Base-by-base conservation (phyloP, 2,113 vertebrate genomes). In the Ictalurus furcatus region DNA sequence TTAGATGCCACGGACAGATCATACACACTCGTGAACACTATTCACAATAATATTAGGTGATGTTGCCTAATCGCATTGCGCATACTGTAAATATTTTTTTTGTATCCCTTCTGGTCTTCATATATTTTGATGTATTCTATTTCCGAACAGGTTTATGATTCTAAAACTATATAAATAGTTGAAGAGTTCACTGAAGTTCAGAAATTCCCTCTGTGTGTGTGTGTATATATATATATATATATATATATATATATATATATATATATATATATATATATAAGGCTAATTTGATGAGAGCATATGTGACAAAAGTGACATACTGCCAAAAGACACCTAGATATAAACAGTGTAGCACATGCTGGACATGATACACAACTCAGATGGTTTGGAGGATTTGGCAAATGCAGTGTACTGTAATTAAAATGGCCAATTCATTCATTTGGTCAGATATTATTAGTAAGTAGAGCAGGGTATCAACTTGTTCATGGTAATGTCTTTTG, bases 291-390 rank as follows among this genome's bases (percentile, higher is more conserved):
- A 78, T 86, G 48, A 67, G 78, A 71, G 63, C 61, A 84, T 65
- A 73, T 74, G 56, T 86, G 83, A 87, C 67, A 87, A 80, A 44
- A 85, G 59, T 79, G 23, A n/a, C 8, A 3, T 73, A 61, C 67
- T 54, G 16, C 21, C 67, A 48, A 74, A 85, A n/a, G 37, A 73
- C 76, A 71, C 37, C 16, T 44, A 56, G 79, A 69, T 80, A 71
- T 81, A 89, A 63, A 82, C n/a, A 63, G 65, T 28, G 21, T 34
- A 69, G 87, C 34, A 34, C 52, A 88, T 88, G 87, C 56, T 65
- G 61, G 80, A 82, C 23, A 71, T 54, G 12, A 84, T 44, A 37
- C 48, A 81, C 86, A n/a, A 44, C 67, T 83, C 19, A 23, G 44
- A 67, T 34, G 59, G 34, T 52, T 61, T 59, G 11, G 56, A 80